phyloP scores from a whole-genome alignment of 1,140 invertebrate species.

The Maconellicoccus hirsutus region DNA sequence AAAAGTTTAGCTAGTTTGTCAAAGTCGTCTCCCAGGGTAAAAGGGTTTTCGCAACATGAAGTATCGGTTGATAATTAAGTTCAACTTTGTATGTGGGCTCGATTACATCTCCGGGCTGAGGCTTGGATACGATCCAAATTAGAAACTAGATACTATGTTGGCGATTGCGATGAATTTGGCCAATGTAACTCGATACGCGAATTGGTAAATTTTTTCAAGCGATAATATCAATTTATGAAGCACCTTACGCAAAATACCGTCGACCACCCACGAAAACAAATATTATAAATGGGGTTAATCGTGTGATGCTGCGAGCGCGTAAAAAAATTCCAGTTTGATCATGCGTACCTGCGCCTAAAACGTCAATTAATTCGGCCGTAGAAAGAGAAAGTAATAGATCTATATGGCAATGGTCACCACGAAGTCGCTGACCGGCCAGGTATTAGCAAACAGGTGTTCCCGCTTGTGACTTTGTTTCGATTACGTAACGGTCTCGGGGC shows the following conservation, averaged over 20 bases:
- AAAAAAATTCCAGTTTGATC: neutral
- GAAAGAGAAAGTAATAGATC: neutral
- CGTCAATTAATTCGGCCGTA: neutral
- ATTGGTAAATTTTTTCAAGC: too few relatives aligned
- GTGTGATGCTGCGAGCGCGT: neutral
- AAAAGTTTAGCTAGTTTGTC: too few relatives aligned
- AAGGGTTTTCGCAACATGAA: too few relatives aligned
- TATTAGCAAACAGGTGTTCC: neutral
- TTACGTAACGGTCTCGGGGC: neutral
- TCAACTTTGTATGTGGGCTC: too few relatives aligned
- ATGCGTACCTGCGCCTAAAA: neutral
- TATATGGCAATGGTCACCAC: neutral
- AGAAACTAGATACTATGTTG: too few relatives aligned
- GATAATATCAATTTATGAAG: too few relatives aligned
- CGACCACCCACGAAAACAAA: conserved; percentile 2
- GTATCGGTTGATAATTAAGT: too few relatives aligned
- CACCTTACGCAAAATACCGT: neutral
- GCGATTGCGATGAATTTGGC: too few relatives aligned
- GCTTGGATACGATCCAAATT: too few relatives aligned
- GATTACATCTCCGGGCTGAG: too few relatives aligned
- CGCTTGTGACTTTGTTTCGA: neutral
- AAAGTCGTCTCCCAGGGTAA: too few relatives aligned
- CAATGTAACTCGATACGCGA: too few relatives aligned
- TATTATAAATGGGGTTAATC: neutral
- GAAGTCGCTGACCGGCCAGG: neutral